Base-by-base conservation (phyloP, 2,113 vertebrate species). In the Micromys minutus region DNA sequence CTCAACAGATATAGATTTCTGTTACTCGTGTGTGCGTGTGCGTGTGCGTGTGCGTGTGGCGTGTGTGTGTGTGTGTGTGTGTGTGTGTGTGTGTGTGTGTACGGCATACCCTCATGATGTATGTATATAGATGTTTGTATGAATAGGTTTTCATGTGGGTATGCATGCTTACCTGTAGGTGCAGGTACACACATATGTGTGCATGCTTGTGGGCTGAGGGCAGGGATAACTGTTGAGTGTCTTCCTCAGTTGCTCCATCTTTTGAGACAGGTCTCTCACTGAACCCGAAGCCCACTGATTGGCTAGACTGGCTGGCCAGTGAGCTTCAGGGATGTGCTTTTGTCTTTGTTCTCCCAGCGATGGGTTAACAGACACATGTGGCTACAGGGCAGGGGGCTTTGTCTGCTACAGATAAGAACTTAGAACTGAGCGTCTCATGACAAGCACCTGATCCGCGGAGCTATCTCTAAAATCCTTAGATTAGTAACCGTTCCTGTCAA, bases 1-100 rank as follows among this genome's bases (percentile, higher is more conserved):
- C 24, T 91, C 74, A 80, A 90, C 36, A 89, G 42, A 29, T 91
- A 55, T 36, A n/a, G 39, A 83, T 89, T 93, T 50, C 59, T 36
- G 1, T 86, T 86, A n/a, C n/a, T n/a, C n/a, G n/a, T n/a, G n/a
- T n/a, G n/a, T n/a, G n/a, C n/a, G n/a, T n/a, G n/a, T n/a, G n/a
- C n/a, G n/a, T n/a, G n/a, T n/a, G n/a, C n/a, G n/a, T n/a, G n/a
- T n/a, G n/a, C n/a, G n/a, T n/a, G n/a, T n/a, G n/a, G n/a, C n/a
- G n/a, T n/a, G n/a, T n/a, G n/a, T n/a, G 72, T 24, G 71, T 29
- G 75, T 77, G 45, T 31, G 45, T 31, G 45, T 50, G 75, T 47
- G 24, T 10, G 71, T 42, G 39, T 42, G n/a, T 19, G n/a, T 22
- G 39, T 10, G 22, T 24, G 71, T 16, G 11, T 29, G 26, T 24